Base-by-base conservation (phyloP, 2,113 vertebrate species). In the Malurus elegans region DNA sequence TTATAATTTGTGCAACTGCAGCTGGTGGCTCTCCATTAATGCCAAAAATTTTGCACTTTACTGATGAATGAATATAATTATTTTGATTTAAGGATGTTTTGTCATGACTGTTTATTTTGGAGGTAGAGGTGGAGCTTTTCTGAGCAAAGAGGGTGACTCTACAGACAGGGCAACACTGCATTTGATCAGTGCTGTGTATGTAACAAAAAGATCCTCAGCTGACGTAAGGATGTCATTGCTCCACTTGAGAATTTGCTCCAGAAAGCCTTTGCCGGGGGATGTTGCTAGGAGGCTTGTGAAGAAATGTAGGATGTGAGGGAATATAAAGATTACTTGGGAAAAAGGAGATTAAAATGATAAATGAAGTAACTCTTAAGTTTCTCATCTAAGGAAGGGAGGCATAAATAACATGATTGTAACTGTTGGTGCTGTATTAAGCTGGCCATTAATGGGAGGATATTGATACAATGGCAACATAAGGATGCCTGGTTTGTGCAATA, bases 251-350 rank as follows among this genome's bases (percentile, higher is more conserved):
- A 76, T 62, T 79, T 75, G 65, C 53, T 87, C 50, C 61, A 74
- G 71, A 69, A 86, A 92, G 67, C 45, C 45, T 94, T 86, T 91
- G 45, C 61, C 36, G 67, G 53, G 23, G 20, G n/a, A 57, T 79
- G 48, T 79, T 95, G 79, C 86, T 88, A 92, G 69, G 74, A 91
- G 56, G 60, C 56, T 91, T 86, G 69, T 74, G 82, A 92, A 84
- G 83, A 84, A 78, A 71, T 0, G 14, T 86, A 57, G 78, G 58
- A 66, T 70, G 64, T 80, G 69, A 90, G 13, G 42, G 79, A 84
- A 70, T 67, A 48, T 60, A 74, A 93, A 84, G 40, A 61, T 64
- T 36, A 14, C 26, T 71, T 40, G 40, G 61, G 44, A n/a, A 85
- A 88, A 56, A 48, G 25, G 60, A 80, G 57, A 82, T 57, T 65